Evolutionary conservation across 1,140 invertebrate genomes (phyloP), one percentile per base, ranked within the genome.

Genomic region (Semibalanus balanoides): DNA sequence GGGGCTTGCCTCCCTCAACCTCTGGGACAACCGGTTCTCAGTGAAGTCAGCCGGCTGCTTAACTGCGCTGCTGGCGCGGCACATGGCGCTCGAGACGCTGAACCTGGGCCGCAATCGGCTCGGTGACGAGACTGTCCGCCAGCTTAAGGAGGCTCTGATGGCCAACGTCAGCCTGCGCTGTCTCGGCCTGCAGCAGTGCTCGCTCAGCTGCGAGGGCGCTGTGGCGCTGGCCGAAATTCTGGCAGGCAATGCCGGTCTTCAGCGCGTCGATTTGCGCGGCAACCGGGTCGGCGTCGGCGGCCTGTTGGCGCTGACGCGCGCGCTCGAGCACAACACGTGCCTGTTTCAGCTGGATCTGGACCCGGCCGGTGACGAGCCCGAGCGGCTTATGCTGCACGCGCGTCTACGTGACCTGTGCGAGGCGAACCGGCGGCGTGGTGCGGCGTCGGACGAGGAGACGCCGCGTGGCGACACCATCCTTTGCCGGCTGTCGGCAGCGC

Each of bases 21-120:
- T 95, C 27, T 94, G 92, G 92, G 93, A 93, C 83, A 95, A 95
- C 83, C 89, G 91, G 82, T 84, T 95, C 70, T 92, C 90, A 30
- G 88, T 89, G 81, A 89, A 90, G 79, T 89, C 88, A 73, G 90
- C 90, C 78, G 80, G 85, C 25, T 84, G 89, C 80, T 83, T 94
- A 74, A 85, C 86, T 75, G 87, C 86, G 83, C 79, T 84, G 69
- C 83, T 92, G 90, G 84, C 84, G 64, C 82, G 83, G 19, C 89
- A 87, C 40, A 85, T 86, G 74, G 87, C 87, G 7, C 83, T 93
- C 73, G 89, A 90, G 83, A 90, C 89, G 30, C 81, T 93, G 35
- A 92, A 93, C 83, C 84, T 93, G 30, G 91, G 91, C 0, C 88
- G 90, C 75, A 93, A 93, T 83, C 85, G 86, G 73, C 82, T 94